Evolutionary conservation across 2,113 vertebrate species (phyloP).

Genomic region (Terrapene triunguis): DNA sequence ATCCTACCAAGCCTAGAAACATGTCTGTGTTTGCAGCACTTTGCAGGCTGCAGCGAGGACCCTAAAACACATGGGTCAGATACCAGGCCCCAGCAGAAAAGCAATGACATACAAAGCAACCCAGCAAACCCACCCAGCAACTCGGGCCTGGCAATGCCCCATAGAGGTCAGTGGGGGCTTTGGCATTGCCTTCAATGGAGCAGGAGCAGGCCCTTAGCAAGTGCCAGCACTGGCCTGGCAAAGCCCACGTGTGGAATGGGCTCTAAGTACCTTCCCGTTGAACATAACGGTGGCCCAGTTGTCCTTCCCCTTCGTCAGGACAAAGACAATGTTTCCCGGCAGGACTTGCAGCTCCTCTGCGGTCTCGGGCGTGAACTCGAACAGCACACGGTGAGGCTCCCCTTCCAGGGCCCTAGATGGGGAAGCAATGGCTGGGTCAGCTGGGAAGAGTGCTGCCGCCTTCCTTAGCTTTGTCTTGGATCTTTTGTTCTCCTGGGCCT

Average conservation of each 20-base stretch:
- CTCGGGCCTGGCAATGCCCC: no score
- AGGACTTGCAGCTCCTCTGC: conserved; percentile 91
- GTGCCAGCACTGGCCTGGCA: neutral
- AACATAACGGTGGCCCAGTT: conserved; percentile 97
- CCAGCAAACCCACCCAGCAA: neutral
- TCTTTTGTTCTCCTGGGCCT: rapidly evolving
- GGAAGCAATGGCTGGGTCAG: neutral
- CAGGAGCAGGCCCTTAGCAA: rapidly evolving
- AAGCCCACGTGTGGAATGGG: rapidly evolving
- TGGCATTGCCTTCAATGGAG: neutral
- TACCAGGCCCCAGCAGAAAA: neutral
- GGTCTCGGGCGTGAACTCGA: conserved; percentile 91
- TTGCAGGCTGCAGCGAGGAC: neutral
- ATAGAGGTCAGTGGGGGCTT: rapidly evolving
- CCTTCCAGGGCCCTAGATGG: conserved; percentile 88
- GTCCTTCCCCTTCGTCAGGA: conserved; percentile 90
- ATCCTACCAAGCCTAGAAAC: neutral
- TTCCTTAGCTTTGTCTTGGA: neutral
- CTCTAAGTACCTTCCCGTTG: conserved; percentile 89
- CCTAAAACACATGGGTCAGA: neutral
- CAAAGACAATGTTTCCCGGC: conserved; percentile 95
- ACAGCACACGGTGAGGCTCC: conserved; percentile 90
- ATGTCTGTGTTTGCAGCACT: neutral
- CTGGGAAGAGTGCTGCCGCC: rapidly evolving
- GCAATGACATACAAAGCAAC: neutral